phyloP scores from a whole-genome alignment of 2,888 invertebrate genomes.

The Timema podura region DNA sequence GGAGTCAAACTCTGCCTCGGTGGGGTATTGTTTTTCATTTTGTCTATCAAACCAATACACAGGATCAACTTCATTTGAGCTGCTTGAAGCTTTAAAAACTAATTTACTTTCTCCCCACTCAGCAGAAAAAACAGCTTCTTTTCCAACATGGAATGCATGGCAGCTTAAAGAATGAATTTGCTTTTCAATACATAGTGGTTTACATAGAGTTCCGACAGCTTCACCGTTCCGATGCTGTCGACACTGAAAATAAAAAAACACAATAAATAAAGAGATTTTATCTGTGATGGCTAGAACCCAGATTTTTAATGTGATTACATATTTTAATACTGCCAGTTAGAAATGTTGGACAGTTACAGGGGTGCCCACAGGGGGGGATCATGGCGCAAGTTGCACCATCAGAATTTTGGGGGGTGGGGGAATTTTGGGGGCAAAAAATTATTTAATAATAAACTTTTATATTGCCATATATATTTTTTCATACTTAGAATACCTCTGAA shows the following conservation, averaged over 20 bases:
- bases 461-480: too few relatives aligned
- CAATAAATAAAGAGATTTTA: too few relatives aligned
- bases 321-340: too few relatives aligned
- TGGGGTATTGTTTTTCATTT: conserved; percentile 49
- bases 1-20: conserved; percentile 51
- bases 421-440: too few relatives aligned
- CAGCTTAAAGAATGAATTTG: conserved; percentile 56
- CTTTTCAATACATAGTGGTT: conserved; percentile 54
- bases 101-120: conserved; percentile 55
- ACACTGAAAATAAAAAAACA: conserved; percentile 50
- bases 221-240: conserved; percentile 50
- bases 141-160: conserved; percentile 57
- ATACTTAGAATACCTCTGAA: too few relatives aligned
- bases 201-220: conserved; percentile 60
- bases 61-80: conserved; percentile 45
- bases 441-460: too few relatives aligned
- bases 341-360: too few relatives aligned
- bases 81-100: conserved; percentile 54
- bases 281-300: too few relatives aligned
- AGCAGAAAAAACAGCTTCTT: conserved; percentile 58
- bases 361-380: too few relatives aligned
- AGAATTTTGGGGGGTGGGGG: too few relatives aligned
- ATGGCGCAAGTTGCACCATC: too few relatives aligned
- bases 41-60: conserved; percentile 47
- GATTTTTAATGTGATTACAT: too few relatives aligned